Base-by-base conservation (phyloP, 2,113 vertebrate species). In the Tonatia bakeri region DNA sequence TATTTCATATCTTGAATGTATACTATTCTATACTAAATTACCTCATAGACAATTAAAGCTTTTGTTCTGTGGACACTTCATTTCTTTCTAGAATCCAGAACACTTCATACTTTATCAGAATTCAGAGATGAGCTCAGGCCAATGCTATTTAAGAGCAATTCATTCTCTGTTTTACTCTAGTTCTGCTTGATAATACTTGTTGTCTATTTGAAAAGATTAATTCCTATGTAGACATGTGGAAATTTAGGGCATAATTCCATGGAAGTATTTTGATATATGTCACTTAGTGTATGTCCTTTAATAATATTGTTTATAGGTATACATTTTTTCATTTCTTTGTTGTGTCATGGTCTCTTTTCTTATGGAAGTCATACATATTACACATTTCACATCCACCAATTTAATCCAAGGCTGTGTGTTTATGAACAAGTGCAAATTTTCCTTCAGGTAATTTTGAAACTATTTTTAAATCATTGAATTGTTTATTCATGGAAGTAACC, bases 381-480 rank as follows among this genome's bases (percentile, higher is more conserved):
- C 12, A 64, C 7, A 84, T 73, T 88, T 96, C 24, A 16, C 31
- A 70, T 56, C 65, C 43, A 87, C 84, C 70, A 75, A 3, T 69
- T 84, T 87, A 92, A 92, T 33, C 50, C 31, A 38, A 38, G 5
- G 26, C 11, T 54, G 3, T 84, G 0, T 90, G 24, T 87, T 83
- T 64, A 67, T 81, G 16, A 90, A 28, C 64, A 33, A 85, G 13
- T 59, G 2, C 56, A 77, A 10, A 87, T 40, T 90, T 90, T 92
- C 36, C 13, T 81, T 87, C 26, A 65, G n/a, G 52, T 90, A 89
- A 86, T 86, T 93, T 94, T 75, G 6, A 89, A 94, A 90, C 22
- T 80, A 52, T 84, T 94, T 96, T 90, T 80, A 61, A 95, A 91
- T 84, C 61, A 76, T 72, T 82, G 52, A 82, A 89, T 26, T 93